phyloP scores from a whole-genome alignment of 2,113 vertebrate species.

The Lota lota region DNA sequence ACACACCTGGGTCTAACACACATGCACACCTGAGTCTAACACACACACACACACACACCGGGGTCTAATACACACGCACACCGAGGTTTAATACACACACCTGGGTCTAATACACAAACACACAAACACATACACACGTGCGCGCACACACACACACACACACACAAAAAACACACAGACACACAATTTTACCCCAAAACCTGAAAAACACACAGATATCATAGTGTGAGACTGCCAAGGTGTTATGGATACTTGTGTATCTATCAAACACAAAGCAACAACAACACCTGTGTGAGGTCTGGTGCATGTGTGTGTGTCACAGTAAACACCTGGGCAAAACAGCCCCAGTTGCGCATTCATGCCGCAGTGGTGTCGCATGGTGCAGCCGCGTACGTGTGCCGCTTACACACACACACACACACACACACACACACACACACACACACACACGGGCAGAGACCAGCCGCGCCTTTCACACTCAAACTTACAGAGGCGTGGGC shows the following conservation, averaged over 20 bases:
- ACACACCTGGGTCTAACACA: constrained; percentile 14
- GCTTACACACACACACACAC: not conserved
- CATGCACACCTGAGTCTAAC: constrained; percentile 26
- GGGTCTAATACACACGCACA: no score
- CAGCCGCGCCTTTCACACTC: constrained; percentile 12
- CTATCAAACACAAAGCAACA: no score
- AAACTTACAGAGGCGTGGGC: constrained; percentile 38
- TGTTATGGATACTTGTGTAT: no score
- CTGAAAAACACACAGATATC: not conserved
- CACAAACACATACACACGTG: constrained; percentile 14
- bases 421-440: not conserved
- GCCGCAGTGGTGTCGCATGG: no score
- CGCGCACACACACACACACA: constrained; percentile 7
- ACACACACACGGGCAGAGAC: not conserved
- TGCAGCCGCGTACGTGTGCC: no score
- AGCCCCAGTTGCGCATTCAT: no score
- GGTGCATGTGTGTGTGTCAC: not conserved
- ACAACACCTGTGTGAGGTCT: not conserved
- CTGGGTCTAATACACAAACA: not conserved
- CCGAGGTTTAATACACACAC: no score
- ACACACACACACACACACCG: constrained; percentile 12
- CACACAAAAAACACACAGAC: not conserved
- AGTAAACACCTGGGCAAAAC: no score
- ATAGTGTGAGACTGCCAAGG: not conserved
- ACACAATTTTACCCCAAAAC: not conserved